Conservation (phyloP, 2,113 vertebrate genomes). For the Callipepla californica region DNA sequence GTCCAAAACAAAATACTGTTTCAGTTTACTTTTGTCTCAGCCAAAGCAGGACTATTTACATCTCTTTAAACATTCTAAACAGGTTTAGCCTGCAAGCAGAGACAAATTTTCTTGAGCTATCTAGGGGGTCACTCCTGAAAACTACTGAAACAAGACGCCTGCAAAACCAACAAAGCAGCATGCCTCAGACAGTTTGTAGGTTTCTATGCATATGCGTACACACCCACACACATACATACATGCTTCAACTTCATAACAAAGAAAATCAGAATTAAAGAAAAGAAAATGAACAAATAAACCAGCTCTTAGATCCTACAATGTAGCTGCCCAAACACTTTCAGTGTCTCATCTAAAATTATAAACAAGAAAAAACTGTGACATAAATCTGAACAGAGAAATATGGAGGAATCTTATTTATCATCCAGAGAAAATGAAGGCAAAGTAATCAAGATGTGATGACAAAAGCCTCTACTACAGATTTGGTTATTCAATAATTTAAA, state of each 20-base stretch:
- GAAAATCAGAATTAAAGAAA: not conserved
- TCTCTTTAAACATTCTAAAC: not conserved
- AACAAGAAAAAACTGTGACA: not conserved
- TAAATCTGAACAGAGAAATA: not conserved
- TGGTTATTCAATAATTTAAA: not conserved
- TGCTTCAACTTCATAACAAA: not conserved
- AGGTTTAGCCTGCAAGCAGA: not conserved
- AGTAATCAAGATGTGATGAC: not conserved
- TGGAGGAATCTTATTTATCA: not conserved
- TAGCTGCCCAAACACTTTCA: not conserved
- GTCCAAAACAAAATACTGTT: not conserved
- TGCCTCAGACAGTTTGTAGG: not conserved
- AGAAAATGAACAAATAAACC: not conserved
- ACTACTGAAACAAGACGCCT: not conserved
- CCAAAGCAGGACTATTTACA: not conserved
- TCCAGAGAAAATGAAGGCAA: not conserved
- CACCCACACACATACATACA: fast-evolving
- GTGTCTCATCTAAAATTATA: not conserved
- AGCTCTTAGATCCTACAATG: not conserved
- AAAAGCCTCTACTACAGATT: not conserved
- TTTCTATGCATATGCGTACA: fast-evolving
- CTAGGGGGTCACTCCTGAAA: not conserved
- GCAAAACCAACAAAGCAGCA: not conserved
- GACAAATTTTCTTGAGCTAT: not conserved
- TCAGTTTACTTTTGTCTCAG: not conserved